Evolutionary conservation across 2,797 vertebrate species (phyloP), one percentile per base, ranked within the genome.

Genomic region (Betta splendens): DNA sequence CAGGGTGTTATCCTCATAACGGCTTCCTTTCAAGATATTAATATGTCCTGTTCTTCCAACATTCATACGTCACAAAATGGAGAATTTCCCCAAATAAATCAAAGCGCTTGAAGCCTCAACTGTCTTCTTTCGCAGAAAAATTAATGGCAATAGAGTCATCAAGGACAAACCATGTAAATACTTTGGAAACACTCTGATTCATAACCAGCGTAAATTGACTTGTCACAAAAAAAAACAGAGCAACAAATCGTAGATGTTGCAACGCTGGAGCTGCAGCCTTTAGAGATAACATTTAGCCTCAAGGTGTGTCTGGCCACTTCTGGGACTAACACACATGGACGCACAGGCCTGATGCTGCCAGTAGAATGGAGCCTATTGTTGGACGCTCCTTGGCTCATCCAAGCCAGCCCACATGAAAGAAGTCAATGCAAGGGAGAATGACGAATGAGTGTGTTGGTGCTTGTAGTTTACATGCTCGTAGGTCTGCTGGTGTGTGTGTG

Each of bases 281-380:
- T 23, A 77, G 60, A 48, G 80, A 83, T 86, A 83, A 87, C 59
- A 66, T 79, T 86, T 84, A 47, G 85, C 86, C 83, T 81, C 49
- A 81, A 89, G 90, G 86, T 90, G 87, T 57, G 81, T 86, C 86
- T 89, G 72, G 75, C 64, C 72, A 59, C 67, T 62, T 61, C 77
- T 73, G 65, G 40, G 61, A 69, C 72, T 43, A 70, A 80, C 56
- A 84, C 72, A 80, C 75, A 79, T 15, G 65, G 64, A 75, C 67
- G 37, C 55, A 52, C 39, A 64, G 55, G 52, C 63, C 64, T 3
- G 25, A 29, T 77, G 37, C 84, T 69, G 77, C 64, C 54, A 81
- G 74, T 82, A 92, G 84, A 92, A 92, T 85, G 89, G 86, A 64
- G 78, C 56, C 77, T 88, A 86, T 92, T 92, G 89, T 92, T 80